These are phyloP conservation scores for Campopleginae sp. DNA, from an alignment of 2,888 invertebrate species.

Conservation along the genomic window DNA sequence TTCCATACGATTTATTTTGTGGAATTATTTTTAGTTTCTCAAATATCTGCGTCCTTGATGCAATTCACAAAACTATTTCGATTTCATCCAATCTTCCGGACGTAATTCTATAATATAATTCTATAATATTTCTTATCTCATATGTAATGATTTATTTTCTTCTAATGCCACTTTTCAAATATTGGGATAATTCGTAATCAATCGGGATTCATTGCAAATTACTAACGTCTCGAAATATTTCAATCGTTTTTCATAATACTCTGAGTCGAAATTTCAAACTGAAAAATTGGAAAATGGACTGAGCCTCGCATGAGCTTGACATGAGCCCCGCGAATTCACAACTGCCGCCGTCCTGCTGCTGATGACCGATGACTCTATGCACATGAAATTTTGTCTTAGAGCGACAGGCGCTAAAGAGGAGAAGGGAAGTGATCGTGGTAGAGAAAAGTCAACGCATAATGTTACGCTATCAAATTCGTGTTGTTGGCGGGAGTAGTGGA, in stretches of 20 bases:
- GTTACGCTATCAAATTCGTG: background rate
- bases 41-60: background rate
- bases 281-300: background rate
- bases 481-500: background rate
- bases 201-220: background rate
- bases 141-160: background rate
- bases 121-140: background rate
- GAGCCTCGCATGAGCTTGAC: too few species aligned
- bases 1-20: background rate
- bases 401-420: conserved; percentile 10
- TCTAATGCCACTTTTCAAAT: background rate
- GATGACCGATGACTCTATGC: conserved; percentile 1
- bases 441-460: background rate
- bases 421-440: conserved; percentile 5
- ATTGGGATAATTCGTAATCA: background rate
- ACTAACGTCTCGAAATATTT: background rate
- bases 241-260: background rate
- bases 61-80: background rate
- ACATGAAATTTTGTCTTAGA: conserved; percentile 4
- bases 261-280: background rate
- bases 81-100: background rate
- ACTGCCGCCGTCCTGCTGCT: background rate
- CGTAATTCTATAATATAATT: background rate
- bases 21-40: background rate
- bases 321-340: background rate